A percentile compares a stretch with the other conserved stretches of the same genome.
Conservation (phyloP, 2,888 invertebrate genomes). For the Machimus atricapillus region DNA sequence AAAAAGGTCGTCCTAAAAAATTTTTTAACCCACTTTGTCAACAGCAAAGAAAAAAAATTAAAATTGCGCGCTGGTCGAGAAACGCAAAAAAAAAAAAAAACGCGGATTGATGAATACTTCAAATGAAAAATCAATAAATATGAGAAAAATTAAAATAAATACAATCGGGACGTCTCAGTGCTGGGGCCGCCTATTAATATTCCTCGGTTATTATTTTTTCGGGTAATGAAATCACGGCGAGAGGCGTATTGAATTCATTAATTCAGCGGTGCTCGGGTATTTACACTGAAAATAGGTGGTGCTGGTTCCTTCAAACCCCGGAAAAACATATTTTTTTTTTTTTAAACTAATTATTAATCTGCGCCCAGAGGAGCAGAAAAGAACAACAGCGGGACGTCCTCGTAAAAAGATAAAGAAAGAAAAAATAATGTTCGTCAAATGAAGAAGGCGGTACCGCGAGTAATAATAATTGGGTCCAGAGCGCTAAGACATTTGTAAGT, state of each 20-base stretch:
- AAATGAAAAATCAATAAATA: slow-evolving; percentile 40
- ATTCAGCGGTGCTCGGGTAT: neutral
- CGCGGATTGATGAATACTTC: slow-evolving; percentile 33
- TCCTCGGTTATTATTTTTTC: slow-evolving; percentile 36
- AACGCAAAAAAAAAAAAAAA: slow-evolving; percentile 16
- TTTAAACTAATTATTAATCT: slow-evolving; percentile 14
- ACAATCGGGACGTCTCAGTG: slow-evolving; percentile 24
- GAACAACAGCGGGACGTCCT: neutral
- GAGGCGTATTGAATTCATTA: slow-evolving; percentile 23
- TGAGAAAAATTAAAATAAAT: slow-evolving; percentile 39
- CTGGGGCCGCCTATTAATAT: slow-evolving; percentile 20
- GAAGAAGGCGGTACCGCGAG: neutral
- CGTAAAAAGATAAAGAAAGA: neutral
- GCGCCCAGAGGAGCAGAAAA: neutral
- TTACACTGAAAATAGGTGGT: slow-evolving; percentile 1
- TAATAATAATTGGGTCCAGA: slow-evolving; percentile 13
- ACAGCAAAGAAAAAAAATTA: slow-evolving; percentile 28
- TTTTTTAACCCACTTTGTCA: slow-evolving; percentile 38
- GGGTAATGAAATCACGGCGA: slow-evolving; percentile 22
- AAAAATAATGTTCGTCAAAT: neutral
- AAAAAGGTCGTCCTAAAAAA: slow-evolving; percentile 21
- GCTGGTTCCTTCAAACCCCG: neutral
- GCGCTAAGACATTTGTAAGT: neutral
- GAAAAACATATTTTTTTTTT: neutral
- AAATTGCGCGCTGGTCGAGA: slow-evolving; percentile 2